phyloP scores from a whole-genome alignment of 2,797 vertebrate species.

The Natrix natrix region DNA sequence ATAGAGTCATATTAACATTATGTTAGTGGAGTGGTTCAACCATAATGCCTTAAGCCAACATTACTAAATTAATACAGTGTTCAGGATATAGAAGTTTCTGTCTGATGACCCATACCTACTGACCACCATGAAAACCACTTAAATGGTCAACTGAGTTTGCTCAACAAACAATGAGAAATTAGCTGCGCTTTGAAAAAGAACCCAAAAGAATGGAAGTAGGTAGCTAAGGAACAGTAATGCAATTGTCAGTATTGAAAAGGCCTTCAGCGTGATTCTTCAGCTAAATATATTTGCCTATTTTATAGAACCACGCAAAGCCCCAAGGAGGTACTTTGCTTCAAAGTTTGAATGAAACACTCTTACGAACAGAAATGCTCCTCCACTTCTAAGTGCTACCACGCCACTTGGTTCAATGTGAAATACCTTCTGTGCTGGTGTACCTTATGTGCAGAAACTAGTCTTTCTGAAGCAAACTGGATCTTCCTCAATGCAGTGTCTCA shows the following conservation, averaged over 20 bases:
- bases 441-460: not conserved
- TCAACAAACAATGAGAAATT: not conserved
- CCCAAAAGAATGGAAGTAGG: not conserved
- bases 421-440: not conserved
- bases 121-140: not conserved
- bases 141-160: not conserved
- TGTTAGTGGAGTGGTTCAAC: conserved; percentile 24
- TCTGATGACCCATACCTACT: not conserved
- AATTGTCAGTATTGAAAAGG: not conserved
- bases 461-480: not conserved
- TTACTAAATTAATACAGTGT: not conserved
- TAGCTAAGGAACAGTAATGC: not conserved
- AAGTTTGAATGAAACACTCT: not conserved
- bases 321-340: not conserved
- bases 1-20: conserved; percentile 1
- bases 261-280: accelerated
- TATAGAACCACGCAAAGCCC: not conserved
- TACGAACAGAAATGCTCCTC: not conserved
- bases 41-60: conserved; percentile 5
- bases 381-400: not conserved
- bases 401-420: not conserved
- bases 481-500: not conserved
- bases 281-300: accelerated
- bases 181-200: not conserved
- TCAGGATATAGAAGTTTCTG: not conserved